Evolutionary conservation across 2,797 vertebrate genomes (phyloP), one percentile per base, ranked within the genome.

Genomic region (Ciconia nigra): DNA sequence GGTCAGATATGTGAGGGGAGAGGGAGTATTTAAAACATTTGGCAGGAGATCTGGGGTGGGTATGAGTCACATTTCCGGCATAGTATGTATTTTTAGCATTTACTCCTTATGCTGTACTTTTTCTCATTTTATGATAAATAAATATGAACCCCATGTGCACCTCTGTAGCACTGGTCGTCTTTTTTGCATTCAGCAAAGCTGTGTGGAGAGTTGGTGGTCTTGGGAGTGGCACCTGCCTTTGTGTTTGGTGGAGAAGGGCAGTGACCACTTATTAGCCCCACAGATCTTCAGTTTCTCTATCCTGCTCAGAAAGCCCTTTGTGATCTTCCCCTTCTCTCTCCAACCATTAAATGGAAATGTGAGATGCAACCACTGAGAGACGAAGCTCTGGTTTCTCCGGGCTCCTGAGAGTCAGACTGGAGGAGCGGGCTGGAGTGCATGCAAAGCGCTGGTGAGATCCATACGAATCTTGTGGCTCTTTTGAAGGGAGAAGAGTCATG

Each of bases 81-180:
- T 1, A 24, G 31, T 7, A 9, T 1, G 0, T 26, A 44, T 79
- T 87, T 92, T 84, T 65, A 70, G 61, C 7, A 2, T 79, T 91
- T 82, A 22, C 28, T 85, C 49, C 44, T 65, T 42, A 8, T 37
- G 42, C 63, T 51, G 21, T 28, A 6, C 29, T 11, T 70, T 62
- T 58, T 65, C 52, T 76, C 5, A 6, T 57, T 83, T 71, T 51
- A 12, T 0, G 0, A 13, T 12, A 41, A 57, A 58, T 28, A 65
- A 33, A 17, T 22, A n/a, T 0, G 4, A 79, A 57, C 13, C 16
- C 37, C 0, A 0, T 8, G 33, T 35, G 29, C 25, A 3, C 46
- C 26, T 58, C 0, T 0, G 47, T 14, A 31, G 42, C 1, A 0
- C 47, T 15, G 12, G 14, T 7, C 20, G 2, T 87, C 16, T 28